Evolutionary conservation across 1,140 invertebrate species (phyloP).

Genomic region (Belonocnema kinseyi): DNA sequence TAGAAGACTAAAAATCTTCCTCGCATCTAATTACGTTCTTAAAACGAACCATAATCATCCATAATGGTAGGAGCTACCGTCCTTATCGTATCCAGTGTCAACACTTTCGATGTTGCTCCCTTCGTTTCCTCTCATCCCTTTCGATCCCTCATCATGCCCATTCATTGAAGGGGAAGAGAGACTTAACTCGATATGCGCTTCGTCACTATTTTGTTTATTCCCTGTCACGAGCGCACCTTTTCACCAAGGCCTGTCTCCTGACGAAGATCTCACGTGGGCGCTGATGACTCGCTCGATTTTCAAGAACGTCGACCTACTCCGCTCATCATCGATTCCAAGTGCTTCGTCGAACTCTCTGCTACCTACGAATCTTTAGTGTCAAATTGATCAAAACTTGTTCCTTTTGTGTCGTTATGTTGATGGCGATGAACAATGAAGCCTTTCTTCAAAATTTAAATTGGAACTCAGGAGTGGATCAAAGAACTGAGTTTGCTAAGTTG

Average conservation of each 20-base stretch:
- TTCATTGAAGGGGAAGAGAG: slow-evolving; percentile 44
- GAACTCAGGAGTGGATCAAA: slow-evolving; percentile 37
- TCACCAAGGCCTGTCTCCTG: slow-evolving; percentile 51
- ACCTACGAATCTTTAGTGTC: slow-evolving; percentile 22
- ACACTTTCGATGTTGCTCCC: slow-evolving; percentile 43
- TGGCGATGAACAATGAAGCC: background rate
- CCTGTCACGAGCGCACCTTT: slow-evolving; percentile 57
- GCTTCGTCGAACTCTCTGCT: slow-evolving; percentile 42
- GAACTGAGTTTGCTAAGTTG: slow-evolving; percentile 31
- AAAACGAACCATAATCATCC: slow-evolving; percentile 53
- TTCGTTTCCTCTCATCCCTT: slow-evolving; percentile 37
- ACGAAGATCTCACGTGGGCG: slow-evolving; percentile 60
- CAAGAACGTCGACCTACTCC: slow-evolving; percentile 48
- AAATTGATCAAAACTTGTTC: slow-evolving; percentile 14
- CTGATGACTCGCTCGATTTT: slow-evolving; percentile 59
- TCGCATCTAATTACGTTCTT: slow-evolving; percentile 52
- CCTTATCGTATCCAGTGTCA: slow-evolving; percentile 58
- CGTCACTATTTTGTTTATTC: slow-evolving; percentile 71
- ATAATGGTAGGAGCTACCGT: slow-evolving; percentile 58
- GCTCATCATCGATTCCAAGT: slow-evolving; percentile 56
- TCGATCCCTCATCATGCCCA: slow-evolving; percentile 48
- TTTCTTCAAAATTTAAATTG: background rate
- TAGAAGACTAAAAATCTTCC: slow-evolving; percentile 33
- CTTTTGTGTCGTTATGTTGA: background rate
- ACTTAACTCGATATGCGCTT: slow-evolving; percentile 61